These are phyloP conservation scores for Odobenus rosmarus DNA, from an alignment of 2,113 vertebrate species.

Conservation along the genomic window DNA sequence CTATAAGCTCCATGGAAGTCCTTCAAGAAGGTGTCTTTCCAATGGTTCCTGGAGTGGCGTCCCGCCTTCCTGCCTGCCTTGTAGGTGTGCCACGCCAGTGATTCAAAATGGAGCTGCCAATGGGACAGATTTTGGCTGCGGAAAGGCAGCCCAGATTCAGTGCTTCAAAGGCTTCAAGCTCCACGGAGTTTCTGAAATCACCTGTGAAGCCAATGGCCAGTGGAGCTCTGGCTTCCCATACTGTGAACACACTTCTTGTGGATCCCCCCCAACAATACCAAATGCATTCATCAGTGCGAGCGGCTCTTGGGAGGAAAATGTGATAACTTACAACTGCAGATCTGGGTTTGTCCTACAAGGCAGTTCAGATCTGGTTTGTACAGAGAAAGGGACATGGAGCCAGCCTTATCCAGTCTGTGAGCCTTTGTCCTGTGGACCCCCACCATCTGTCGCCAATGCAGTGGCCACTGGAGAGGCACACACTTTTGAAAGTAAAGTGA, in stretches of 20 bases:
- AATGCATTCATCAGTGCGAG: slow-evolving; percentile 91
- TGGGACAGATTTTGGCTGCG: slow-evolving; percentile 90
- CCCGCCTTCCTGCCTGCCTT: slow-evolving; percentile 91
- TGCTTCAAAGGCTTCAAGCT: slow-evolving; percentile 92
- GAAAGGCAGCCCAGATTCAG: slow-evolving; percentile 86
- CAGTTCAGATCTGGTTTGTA: slow-evolving; percentile 89
- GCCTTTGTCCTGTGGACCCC: slow-evolving; percentile 92
- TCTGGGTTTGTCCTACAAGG: slow-evolving; percentile 90
- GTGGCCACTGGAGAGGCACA: slow-evolving; percentile 85
- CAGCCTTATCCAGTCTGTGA: slow-evolving; percentile 91
- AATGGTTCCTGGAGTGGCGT: slow-evolving; percentile 92
- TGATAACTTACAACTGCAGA: slow-evolving; percentile 91
- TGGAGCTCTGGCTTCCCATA: slow-evolving; percentile 93
- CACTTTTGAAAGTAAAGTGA: slow-evolving; percentile 91
- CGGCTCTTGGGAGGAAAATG: slow-evolving; percentile 86
- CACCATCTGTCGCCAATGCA: slow-evolving; percentile 89
- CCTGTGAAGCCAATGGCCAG: slow-evolving; percentile 90
- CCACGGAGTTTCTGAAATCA: slow-evolving; percentile 90
- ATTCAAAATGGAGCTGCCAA: slow-evolving; percentile 88
- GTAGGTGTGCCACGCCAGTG: slow-evolving; percentile 88
- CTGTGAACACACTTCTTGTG: slow-evolving; percentile 90
- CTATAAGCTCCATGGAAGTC: slow-evolving; percentile 90
- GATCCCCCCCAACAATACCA: slow-evolving; percentile 87
- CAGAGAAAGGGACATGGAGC: slow-evolving; percentile 91
- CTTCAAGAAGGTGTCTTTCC: slow-evolving; percentile 90